Base-by-base conservation (phyloP, 2,888 invertebrate genomes). In the Coelinius sp. region DNA sequence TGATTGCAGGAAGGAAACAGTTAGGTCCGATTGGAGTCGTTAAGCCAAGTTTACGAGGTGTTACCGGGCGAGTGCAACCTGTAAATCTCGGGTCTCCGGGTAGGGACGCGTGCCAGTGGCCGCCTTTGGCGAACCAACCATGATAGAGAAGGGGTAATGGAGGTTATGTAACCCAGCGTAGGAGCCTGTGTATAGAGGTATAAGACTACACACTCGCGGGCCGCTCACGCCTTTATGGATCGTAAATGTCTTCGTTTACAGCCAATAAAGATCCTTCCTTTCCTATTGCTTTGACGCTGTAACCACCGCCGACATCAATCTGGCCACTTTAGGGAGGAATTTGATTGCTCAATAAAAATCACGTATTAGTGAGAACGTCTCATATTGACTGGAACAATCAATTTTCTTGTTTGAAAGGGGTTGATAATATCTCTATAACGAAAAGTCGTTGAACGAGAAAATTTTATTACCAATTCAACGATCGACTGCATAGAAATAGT, bases 41-140 rank as follows among this genome's bases (percentile, higher is more conserved):
- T 87, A 86, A 87, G 86, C 84, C 85, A 85, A 87, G 87, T 87
- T 87, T 87, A 87, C 87, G 87, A 87, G 87, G 87, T 87, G 87
- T 87, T 87, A 87, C 87, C 86, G 84, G 84, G 83, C 83, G 86
- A 86, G 86, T 85, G 85, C 84, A 87, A 87, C 87, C 87, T 86
- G 87, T 87, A 87, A 87, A 87, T 87, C 87, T 86, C 84, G 78
- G 84, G 81, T 73, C 77, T 77, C 76, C 74, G 78, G 81, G 80
- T 81, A 77, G 81, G 82, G 81, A 80, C 86, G 87, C 87, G 87
- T 87, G 87, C 86, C 87, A 81, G 85, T 86, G 85, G 85, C 86
- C 84, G 86, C 87, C 85, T 85, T 87, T 86, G 86, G 73, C 74
- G 75, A 70, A 59, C 70, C 49, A 80, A 78, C 78, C 77, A 79